Percentiles rank a stretch among this genome's conserved stretches.
phyloP scores from a whole-genome alignment of 2,888 invertebrate genomes.

The Drosophila quasianomalipes region DNA sequence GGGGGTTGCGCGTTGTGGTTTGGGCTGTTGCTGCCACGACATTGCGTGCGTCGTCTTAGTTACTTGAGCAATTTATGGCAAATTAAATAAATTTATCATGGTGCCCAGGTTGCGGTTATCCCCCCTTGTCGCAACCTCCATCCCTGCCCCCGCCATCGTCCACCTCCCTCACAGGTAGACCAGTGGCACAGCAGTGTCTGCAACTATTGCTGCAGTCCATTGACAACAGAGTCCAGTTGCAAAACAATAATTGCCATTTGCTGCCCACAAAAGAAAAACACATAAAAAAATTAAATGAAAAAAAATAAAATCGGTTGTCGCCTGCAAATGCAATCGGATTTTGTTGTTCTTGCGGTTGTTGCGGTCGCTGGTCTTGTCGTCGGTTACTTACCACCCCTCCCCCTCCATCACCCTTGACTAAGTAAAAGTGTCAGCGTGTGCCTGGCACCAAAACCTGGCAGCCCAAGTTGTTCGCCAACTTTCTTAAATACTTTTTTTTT shows the following conservation, averaged over 20 bases:
- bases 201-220: slow-evolving; percentile 6
- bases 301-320: slow-evolving; percentile 30
- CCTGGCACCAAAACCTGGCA: slow-evolving; percentile 60
- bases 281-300: not conserved
- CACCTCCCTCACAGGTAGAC: not conserved
- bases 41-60: slow-evolving; percentile 82
- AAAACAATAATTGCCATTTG: slow-evolving; percentile 52
- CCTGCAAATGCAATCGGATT: slow-evolving; percentile 13
- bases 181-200: not conserved
- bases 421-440: slow-evolving; percentile 80
- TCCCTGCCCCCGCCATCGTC: not conserved
- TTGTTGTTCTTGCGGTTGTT: slow-evolving; percentile 16
- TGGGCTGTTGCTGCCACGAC: slow-evolving; percentile 51
- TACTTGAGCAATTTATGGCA: slow-evolving; percentile 78
- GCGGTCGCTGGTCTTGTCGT: slow-evolving; percentile 17
- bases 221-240: slow-evolving; percentile 45
- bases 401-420: slow-evolving; percentile 27
- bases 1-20: slow-evolving; percentile 17
- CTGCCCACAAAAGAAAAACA: slow-evolving; percentile 32
- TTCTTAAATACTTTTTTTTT: slow-evolving; percentile 80
- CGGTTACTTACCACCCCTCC: not conserved
- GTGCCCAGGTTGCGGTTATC: slow-evolving; percentile 55
- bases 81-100: slow-evolving; percentile 83
- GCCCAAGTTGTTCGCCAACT: slow-evolving; percentile 60
- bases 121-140: not conserved